phyloP scores from a whole-genome alignment of 2,797 vertebrate species.

The Salmo trutta region DNA sequence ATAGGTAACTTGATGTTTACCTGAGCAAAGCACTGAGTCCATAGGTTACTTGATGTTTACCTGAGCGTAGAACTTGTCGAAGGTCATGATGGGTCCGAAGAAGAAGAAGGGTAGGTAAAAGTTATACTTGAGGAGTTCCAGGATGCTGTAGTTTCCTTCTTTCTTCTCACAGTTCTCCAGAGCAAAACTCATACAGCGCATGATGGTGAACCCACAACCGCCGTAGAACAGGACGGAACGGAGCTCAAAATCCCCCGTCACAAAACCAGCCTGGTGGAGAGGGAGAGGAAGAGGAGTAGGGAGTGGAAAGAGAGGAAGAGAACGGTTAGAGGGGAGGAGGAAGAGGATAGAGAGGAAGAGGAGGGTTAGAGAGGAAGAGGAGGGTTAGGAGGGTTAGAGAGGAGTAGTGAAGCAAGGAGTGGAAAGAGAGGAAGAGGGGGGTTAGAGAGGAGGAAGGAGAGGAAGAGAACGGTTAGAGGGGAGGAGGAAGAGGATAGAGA shows the following conservation, averaged over 20 bases:
- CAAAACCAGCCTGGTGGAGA: constrained; percentile 78
- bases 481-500: neutral
- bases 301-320: too few species aligned
- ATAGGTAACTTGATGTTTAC: too few species aligned
- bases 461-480: too few species aligned
- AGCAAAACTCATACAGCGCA: constrained; percentile 95
- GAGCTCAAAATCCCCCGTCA: constrained; percentile 86
- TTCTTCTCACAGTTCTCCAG: constrained; percentile 87
- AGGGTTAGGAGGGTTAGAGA: too few species aligned
- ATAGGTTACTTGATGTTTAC: neutral
- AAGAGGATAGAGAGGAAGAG: neutral
- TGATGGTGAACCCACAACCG: constrained; percentile 89
- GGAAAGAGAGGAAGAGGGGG: too few species aligned
- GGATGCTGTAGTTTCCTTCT: constrained; percentile 87
- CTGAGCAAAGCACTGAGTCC: too few species aligned
- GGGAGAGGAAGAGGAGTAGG: neutral
- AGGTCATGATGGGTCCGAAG: constrained; percentile 96
- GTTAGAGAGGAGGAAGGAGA: too few species aligned
- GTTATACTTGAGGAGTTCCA: constrained; percentile 97
- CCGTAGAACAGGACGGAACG: constrained; percentile 91
- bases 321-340: too few species aligned
- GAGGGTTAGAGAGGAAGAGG: too few species aligned
- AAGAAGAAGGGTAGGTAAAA: constrained; percentile 99
- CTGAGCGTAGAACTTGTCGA: constrained; percentile 80
- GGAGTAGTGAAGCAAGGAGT: too few species aligned